Base-by-base conservation (phyloP, 2,113 vertebrate species). In the Galeopterus variegatus region DNA sequence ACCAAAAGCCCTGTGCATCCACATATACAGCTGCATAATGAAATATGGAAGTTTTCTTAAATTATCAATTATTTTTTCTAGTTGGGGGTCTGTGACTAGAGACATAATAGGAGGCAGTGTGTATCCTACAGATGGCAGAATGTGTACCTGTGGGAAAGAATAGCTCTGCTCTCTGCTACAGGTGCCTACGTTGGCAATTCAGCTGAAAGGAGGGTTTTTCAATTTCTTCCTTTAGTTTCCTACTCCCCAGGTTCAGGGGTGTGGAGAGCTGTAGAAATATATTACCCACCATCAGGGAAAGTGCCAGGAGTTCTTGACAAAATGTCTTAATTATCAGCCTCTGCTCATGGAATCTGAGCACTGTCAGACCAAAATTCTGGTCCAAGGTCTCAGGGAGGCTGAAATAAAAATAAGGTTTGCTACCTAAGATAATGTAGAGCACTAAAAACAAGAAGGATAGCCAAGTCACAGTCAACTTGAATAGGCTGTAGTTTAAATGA, bases 181-280 rank as follows among this genome's bases (percentile, higher is more conserved):
- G 76, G 76, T 52, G 21, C 41, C 60, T 31, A 52, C 45, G 28
- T 19, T 54, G 75, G 76, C 41, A 76, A 81, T 65, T 67, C 50
- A 36, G 36, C 65, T 75, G 75, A 73, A n/a, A 94, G 69, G 52
- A 41, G 50, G 76, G 41, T 87, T 92, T 62, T 83, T 19, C 4
- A 54, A 62, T 76, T 88, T 82, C 21, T 69, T 92, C 18, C 70
- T 77, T 70, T 81, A 83, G 41, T 88, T 87, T 94, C 54, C 45
- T 77, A 36, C 31, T 77, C 18, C 8, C 69, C 50, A 69, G 45
- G 17, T 83, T 91, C 54, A 19, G 77, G 28, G 48, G 45, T 70
- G 4, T 75, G 21, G 45, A 70, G 33, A 31, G 67, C 76, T 58
- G 41, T 8, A 69, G 62, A 92, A 76, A 77, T 70, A 75, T 7